phyloP scores from a whole-genome alignment of 2,888 invertebrate species.

The Nemotelus nigrinus region DNA sequence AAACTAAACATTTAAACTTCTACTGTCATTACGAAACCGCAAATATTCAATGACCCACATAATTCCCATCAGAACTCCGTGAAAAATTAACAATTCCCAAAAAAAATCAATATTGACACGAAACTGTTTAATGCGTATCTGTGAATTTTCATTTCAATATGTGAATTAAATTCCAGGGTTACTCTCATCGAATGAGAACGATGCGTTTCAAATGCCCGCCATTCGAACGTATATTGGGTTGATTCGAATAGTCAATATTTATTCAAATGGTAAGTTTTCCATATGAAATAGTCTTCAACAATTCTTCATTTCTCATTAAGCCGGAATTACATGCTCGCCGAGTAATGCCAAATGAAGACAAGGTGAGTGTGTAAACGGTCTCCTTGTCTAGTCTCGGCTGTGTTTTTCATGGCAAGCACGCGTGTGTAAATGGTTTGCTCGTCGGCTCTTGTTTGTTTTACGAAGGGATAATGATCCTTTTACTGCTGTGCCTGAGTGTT shows the following conservation, averaged over 20 bases:
- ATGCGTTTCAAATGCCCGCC: not conserved
- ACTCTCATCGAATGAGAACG: not conserved
- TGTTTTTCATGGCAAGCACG: too few relatives aligned
- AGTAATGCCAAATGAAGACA: too few relatives aligned
- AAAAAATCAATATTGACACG: not conserved
- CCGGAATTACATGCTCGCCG: too few relatives aligned
- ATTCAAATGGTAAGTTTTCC: not conserved
- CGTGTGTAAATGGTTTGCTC: too few relatives aligned
- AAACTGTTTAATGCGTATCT: conserved; percentile 27
- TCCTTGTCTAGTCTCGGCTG: too few relatives aligned
- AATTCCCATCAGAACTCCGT: not conserved
- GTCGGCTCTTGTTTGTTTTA: too few relatives aligned
- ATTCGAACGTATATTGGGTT: not conserved
- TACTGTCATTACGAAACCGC: too few relatives aligned
- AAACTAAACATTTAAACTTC: too few relatives aligned
- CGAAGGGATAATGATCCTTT: too few relatives aligned
- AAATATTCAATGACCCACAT: too few relatives aligned
- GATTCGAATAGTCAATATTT: not conserved
- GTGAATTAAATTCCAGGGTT: conserved; percentile 16
- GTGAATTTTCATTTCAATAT: conserved; percentile 22
- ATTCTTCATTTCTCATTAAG: conserved; percentile 22
- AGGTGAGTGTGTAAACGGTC: too few relatives aligned
- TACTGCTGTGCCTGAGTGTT: too few relatives aligned
- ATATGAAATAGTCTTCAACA: not conserved
- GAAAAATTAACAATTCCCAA: not conserved